Evolutionary conservation across 92 coral and sea anemone species (phyloP).

Genomic region (Heteractis magnifica): DNA sequence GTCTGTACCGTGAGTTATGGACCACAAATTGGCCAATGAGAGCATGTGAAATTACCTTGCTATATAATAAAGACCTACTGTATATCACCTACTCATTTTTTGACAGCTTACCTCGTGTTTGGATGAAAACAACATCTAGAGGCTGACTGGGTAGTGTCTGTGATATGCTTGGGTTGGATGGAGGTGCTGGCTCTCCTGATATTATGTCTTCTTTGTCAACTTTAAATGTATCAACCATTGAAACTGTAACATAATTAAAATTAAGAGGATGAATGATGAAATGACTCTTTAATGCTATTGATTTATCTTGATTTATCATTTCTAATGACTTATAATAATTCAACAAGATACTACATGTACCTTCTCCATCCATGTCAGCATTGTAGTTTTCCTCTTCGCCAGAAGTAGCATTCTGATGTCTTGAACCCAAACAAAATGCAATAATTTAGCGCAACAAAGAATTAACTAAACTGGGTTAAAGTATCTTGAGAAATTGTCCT

Average conservation of each 20-base stretch:
- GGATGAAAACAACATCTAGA: slow-evolving; percentile 81
- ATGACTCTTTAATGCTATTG: too few relatives aligned
- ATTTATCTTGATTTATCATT: background rate
- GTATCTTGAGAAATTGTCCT: too few relatives aligned
- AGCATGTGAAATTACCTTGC: too few relatives aligned
- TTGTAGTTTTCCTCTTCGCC: slow-evolving; percentile 99
- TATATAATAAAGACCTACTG: too few relatives aligned
- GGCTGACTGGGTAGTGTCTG: slow-evolving; percentile 95
- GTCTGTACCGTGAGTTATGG: too few relatives aligned
- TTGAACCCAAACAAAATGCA: slow-evolving; percentile 13
- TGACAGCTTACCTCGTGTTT: slow-evolving; percentile 69
- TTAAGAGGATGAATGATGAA: too few relatives aligned
- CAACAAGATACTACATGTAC: slow-evolving; percentile 29
- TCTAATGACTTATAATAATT: background rate
- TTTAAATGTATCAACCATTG: slow-evolving; percentile 80
- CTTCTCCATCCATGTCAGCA: slow-evolving; percentile 99
- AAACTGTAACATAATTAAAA: slow-evolving; percentile 44
- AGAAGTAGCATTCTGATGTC: slow-evolving; percentile 85
- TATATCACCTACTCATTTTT: background rate
- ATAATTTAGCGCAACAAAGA: background rate
- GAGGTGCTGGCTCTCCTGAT: slow-evolving; percentile 61
- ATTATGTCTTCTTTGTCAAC: slow-evolving; percentile 98
- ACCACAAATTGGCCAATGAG: too few relatives aligned
- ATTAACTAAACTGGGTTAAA: too few relatives aligned
- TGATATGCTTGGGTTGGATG: slow-evolving; percentile 69